These are phyloP conservation scores for Coenonympha glycerion DNA, from an alignment of 2,888 invertebrate species.

Conservation along the genomic window DNA sequence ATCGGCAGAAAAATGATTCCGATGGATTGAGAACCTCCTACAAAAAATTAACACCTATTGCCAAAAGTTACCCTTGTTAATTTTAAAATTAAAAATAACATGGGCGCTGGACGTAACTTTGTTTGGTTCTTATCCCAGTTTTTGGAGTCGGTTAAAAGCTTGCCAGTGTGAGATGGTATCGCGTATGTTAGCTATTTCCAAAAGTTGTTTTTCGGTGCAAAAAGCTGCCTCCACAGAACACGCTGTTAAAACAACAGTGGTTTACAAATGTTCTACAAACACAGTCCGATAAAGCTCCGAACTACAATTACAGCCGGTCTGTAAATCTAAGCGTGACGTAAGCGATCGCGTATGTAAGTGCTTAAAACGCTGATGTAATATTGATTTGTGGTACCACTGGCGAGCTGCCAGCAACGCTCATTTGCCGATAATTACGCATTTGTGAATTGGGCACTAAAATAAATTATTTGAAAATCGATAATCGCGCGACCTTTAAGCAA, in stretches of 20 bases:
- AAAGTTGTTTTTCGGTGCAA: neutral
- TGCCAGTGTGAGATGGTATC: neutral
- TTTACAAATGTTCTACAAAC: neutral
- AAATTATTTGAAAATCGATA: neutral
- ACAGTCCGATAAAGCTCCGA: neutral
- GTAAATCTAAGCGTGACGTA: neutral
- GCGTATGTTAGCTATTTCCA: neutral
- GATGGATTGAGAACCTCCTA: too few species aligned
- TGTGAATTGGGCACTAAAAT: neutral
- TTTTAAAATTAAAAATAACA: too few species aligned
- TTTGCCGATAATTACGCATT: neutral
- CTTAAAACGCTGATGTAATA: constrained; percentile 9
- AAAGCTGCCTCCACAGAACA: neutral
- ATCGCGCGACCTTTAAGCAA: too few species aligned
- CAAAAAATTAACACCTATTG: too few species aligned
- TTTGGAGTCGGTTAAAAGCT: too few species aligned
- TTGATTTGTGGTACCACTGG: constrained; percentile 2
- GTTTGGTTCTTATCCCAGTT: too few species aligned
- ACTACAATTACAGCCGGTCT: neutral
- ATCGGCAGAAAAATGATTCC: too few species aligned
- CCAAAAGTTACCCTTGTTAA: too few species aligned
- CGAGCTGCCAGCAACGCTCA: neutral
- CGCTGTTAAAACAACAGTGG: neutral
- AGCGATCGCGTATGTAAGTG: neutral
- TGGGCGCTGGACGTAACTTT: too few species aligned